Percentiles rank a stretch among this genome's conserved stretches.
Evolutionary conservation across 2,888 invertebrate species (phyloP).

Genomic region (Tachina lurida): DNA sequence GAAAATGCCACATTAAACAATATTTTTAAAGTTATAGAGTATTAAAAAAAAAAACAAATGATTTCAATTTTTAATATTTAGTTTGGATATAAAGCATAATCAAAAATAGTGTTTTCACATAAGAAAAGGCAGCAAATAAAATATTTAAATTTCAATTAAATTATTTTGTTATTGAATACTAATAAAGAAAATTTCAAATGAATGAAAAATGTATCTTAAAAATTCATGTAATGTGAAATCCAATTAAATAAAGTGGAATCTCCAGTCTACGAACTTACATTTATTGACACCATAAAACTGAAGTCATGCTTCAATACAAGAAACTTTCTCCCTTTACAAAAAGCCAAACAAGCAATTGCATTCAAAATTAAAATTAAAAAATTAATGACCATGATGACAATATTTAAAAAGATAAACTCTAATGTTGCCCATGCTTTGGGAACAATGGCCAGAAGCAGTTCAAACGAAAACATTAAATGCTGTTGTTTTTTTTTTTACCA

Average conservation of each 20-base stretch:
- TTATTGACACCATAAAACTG: constrained; percentile 21
- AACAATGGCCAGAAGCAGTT: neutral
- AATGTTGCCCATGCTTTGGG: neutral
- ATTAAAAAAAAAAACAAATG: too few relatives aligned
- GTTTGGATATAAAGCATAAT: too few relatives aligned
- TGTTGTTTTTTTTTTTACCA: neutral
- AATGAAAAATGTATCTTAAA: too few relatives aligned
- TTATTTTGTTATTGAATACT: too few relatives aligned
- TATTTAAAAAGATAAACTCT: neutral
- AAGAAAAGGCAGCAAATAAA: too few relatives aligned
- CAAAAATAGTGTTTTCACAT: too few relatives aligned
- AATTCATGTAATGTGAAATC: too few relatives aligned
- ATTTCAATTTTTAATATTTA: too few relatives aligned
- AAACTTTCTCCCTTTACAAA: constrained; percentile 43
- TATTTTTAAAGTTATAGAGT: too few relatives aligned
- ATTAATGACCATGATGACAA: constrained; percentile 5
- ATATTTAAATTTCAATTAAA: too few relatives aligned
- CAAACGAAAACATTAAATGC: neutral
- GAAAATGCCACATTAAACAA: too few relatives aligned
- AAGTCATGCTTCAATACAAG: constrained; percentile 3
- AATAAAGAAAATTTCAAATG: too few relatives aligned
- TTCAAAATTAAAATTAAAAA: constrained; percentile 8
- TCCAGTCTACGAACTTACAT: neutral
- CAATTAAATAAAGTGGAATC: neutral
- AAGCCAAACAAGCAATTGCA: neutral